Evolutionary conservation across 2,797 vertebrate genomes (phyloP), one percentile per base, ranked within the genome.

Genomic region (Danionella dracula): DNA sequence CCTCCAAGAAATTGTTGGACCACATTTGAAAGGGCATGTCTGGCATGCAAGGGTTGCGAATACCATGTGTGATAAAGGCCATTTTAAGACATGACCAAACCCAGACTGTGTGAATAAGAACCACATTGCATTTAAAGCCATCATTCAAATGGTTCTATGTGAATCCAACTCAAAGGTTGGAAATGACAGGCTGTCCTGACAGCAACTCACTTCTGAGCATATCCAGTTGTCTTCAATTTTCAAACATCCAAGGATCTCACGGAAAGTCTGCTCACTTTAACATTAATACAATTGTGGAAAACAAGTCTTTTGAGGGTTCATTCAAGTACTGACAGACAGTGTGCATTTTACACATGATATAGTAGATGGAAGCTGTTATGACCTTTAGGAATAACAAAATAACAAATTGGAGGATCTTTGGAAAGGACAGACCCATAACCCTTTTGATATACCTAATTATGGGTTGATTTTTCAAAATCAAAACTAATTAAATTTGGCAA

Each of bases 11-110:
- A 77, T 57, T 58, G 59, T 57, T 58, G 55, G 68, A 72, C 49
- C 60, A 68, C 67, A 71, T 68, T 72, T 62, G 48, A 61, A 68
- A 68, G 73, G 61, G 73, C 68, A 79, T 68, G 68, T 67, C 66
- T 74, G 73, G 78, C 68, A 75, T 77, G 66, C 66, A 59, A 71
- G 56, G 15, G 68, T 66, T 65, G 63, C 67, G 73, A 65, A 72
- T 76, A 68, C 72, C 50, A 64, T 71, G 70, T 70, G 77, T 75
- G 72, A 76, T 72, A 70, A 76, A 72, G 75, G 67, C 71, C 73
- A 67, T 23, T 74, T 71, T 55, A 69, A 70, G 56, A 46, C 73
- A 66, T 56, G 63, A 71, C 54, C 73, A 70, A 71, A 59, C 64
- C 69, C 68, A 67, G 73, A 6, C 75, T 57, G 62, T 61, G 63